A percentile compares a stretch with the other conserved stretches of the same genome.
These are phyloP conservation scores for Microdon myrmicae DNA, from an alignment of 2,888 invertebrate genomes.

Conservation along the genomic window DNA sequence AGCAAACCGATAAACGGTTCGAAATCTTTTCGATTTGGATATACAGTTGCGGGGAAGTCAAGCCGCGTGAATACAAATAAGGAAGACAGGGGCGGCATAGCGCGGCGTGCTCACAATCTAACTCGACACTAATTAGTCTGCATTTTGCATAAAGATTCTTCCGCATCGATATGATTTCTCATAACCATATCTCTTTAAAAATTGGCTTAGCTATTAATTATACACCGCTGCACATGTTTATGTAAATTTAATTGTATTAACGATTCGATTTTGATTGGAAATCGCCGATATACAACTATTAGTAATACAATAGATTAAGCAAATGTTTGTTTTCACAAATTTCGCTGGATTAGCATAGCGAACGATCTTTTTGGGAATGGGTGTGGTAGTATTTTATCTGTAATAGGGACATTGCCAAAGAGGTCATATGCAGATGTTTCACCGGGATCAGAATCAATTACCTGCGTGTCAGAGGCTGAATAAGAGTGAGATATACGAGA, in stretches of 20 bases:
- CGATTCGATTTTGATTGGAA: conserved; percentile 15
- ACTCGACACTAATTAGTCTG: conserved; percentile 40
- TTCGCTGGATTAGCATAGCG: too few species aligned
- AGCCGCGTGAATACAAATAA: too few species aligned
- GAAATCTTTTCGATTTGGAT: conserved; percentile 24
- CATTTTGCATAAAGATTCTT: conserved; percentile 37
- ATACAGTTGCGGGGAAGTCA: too few species aligned
- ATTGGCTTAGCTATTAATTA: conserved; percentile 32
- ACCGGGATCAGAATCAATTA: too few species aligned
- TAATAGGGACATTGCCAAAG: too few species aligned
- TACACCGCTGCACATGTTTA: conserved; percentile 35
- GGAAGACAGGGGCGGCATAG: too few species aligned
- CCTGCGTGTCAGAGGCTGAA: too few species aligned
- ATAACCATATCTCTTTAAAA: conserved; percentile 23
- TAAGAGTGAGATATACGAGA: too few species aligned
- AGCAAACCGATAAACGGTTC: conserved; percentile 21
- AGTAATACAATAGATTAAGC: too few species aligned
- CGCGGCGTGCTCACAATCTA: conserved; percentile 15
- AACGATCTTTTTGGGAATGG: too few species aligned
- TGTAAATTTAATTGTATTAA: conserved; percentile 45
- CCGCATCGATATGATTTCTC: conserved; percentile 15
- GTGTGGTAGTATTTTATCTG: too few species aligned
- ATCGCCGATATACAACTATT: conserved; percentile 3
- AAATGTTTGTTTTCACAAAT: conserved; percentile 23
- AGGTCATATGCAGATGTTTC: too few species aligned